Conservation (phyloP, 1,140 invertebrate species). For the Anastrepha ludens region DNA sequence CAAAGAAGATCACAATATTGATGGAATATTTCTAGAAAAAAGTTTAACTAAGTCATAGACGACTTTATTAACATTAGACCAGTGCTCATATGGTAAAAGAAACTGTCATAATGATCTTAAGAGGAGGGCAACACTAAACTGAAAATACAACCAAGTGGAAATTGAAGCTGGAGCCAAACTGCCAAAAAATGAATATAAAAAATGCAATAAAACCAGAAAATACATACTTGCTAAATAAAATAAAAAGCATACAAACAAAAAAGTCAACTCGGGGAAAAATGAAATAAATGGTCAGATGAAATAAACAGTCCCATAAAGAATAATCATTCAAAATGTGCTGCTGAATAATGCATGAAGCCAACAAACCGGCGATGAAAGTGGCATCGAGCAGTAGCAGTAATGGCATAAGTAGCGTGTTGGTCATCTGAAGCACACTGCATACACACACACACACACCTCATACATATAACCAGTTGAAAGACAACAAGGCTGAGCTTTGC, state of each 20-base stretch:
- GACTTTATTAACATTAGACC: no score
- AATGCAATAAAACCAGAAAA: conserved; percentile 48
- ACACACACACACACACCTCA: background rate
- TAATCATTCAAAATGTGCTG: conserved; percentile 74
- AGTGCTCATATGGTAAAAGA: no score
- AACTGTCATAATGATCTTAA: no score
- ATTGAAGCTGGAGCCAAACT: background rate
- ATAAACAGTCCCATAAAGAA: conserved; percentile 75
- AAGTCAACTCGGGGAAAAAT: conserved; percentile 60
- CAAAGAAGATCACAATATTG: no score
- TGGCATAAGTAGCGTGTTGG: conserved; percentile 36
- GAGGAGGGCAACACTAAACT: no score
- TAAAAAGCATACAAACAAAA: conserved; percentile 17
- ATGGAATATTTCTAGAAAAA: no score
- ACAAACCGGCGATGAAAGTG: conserved; percentile 45
- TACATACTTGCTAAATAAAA: background rate
- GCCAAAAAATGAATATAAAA: background rate
- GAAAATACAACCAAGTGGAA: no score
- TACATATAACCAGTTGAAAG: background rate
- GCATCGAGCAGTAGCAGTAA: background rate
- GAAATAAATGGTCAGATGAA: conserved; percentile 75
- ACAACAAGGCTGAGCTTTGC: background rate
- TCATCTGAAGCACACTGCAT: background rate
- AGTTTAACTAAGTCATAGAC: no score
- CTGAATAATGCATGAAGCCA: conserved; percentile 73